Evolutionary conservation across 2,797 vertebrate species (phyloP).

Genomic region (Leptatherina wallacei): DNA sequence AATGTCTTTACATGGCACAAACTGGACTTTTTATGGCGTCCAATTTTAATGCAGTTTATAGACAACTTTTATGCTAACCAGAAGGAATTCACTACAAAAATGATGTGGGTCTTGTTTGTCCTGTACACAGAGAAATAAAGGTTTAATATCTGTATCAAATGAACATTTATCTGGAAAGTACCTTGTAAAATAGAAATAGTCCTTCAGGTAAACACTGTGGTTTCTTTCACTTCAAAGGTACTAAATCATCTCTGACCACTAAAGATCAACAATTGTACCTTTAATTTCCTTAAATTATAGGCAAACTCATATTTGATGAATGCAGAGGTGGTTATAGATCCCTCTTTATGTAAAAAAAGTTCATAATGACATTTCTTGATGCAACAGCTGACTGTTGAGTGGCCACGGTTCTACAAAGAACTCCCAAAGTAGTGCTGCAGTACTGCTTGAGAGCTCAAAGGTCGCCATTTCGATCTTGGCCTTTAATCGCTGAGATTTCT

Average conservation of each 20-base stretch:
- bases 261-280: too few relatives aligned
- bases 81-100: not conserved
- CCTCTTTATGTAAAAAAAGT: too few relatives aligned
- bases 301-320: too few relatives aligned
- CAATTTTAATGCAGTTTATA: not conserved
- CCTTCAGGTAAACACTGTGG: not conserved
- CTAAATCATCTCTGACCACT: not conserved
- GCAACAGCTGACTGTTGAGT: not conserved
- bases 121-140: too few relatives aligned
- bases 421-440: not conserved
- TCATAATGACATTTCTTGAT: too few relatives aligned
- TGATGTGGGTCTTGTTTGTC: too few relatives aligned
- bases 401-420: not conserved
- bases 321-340: too few relatives aligned
- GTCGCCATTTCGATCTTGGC: not conserved
- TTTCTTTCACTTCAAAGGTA: not conserved
- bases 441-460: not conserved
- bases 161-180: too few relatives aligned
- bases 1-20: too few relatives aligned
- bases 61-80: not conserved
- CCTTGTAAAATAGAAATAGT: too few relatives aligned
- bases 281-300: too few relatives aligned
- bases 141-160: too few relatives aligned
- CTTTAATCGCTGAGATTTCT: not conserved
- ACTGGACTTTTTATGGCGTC: not conserved